Conservation (phyloP, 1,140 invertebrate genomes). For the Rhysida immarginata region DNA sequence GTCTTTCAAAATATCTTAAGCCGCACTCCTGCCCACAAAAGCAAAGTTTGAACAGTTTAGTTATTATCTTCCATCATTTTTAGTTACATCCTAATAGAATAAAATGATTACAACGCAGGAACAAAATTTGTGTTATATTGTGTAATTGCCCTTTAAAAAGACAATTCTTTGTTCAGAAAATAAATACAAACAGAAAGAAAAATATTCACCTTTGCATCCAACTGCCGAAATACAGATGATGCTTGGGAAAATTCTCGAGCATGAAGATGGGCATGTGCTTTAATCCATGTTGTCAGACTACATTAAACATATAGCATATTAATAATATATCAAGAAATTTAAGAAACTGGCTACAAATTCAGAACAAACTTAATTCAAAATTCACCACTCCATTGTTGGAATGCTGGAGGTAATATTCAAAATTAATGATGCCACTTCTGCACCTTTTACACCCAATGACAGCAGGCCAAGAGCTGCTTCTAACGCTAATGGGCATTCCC, state of each 20-base stretch:
- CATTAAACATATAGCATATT: slow-evolving; percentile 18
- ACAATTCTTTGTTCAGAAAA: too few species aligned
- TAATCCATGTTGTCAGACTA: slow-evolving; percentile 52
- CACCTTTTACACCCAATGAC: slow-evolving; percentile 47
- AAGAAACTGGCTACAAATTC: too few species aligned
- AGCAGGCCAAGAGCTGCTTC: slow-evolving; percentile 50
- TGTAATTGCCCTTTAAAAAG: too few species aligned
- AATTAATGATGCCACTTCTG: slow-evolving; percentile 49
- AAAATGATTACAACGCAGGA: too few species aligned
- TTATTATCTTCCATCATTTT: too few species aligned
- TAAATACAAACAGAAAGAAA: too few species aligned
- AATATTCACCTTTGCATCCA: slow-evolving; percentile 37
- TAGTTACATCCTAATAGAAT: too few species aligned
- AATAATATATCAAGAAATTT: too few species aligned
- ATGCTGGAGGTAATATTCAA: slow-evolving; percentile 35
- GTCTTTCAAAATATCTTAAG: too few species aligned
- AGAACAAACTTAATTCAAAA: neutral
- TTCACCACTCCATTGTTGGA: slow-evolving; percentile 37
- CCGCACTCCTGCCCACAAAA: too few species aligned
- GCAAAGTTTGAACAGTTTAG: too few species aligned
- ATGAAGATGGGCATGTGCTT: slow-evolving; percentile 45
- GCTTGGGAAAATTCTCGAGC: slow-evolving; percentile 45
- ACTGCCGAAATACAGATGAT: slow-evolving; percentile 40
- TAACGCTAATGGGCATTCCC: slow-evolving; percentile 55
- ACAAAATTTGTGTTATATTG: too few species aligned